These are phyloP conservation scores for Knipowitschia caucasica DNA, from an alignment of 2,797 vertebrate species.

Conservation along the genomic window DNA sequence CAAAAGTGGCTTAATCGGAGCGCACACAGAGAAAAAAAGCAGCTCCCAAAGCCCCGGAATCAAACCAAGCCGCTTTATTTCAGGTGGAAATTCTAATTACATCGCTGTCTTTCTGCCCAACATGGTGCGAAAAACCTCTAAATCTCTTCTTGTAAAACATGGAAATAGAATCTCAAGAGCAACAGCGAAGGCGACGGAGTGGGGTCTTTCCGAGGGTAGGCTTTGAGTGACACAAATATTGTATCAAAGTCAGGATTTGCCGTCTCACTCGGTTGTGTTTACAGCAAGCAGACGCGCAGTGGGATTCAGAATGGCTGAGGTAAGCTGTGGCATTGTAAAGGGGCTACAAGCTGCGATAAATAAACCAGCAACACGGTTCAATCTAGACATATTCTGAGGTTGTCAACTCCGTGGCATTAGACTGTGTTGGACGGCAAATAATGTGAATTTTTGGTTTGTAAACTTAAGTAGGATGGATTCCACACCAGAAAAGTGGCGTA, in stretches of 20 bases:
- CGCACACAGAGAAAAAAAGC: background rate
- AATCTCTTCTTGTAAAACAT: constrained; percentile 31
- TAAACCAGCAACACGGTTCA: background rate
- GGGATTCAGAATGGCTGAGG: constrained; percentile 10
- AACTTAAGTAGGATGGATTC: too few relatives aligned
- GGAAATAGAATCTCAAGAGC: constrained; percentile 30
- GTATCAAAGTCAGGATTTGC: constrained; percentile 35
- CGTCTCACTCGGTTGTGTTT: constrained; percentile 29
- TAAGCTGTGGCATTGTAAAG: constrained; percentile 1
- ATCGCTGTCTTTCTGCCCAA: background rate
- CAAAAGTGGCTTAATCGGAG: too few relatives aligned
- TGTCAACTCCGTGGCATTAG: background rate
- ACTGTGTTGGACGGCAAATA: background rate
- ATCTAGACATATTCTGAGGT: background rate
- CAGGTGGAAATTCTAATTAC: background rate
- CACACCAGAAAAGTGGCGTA: too few relatives aligned
- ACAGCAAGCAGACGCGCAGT: constrained; percentile 18
- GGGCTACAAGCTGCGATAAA: background rate
- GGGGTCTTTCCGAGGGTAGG: constrained; percentile 44
- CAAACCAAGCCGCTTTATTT: background rate
- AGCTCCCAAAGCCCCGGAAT: background rate
- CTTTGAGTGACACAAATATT: constrained; percentile 48
- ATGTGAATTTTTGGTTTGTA: too few relatives aligned
- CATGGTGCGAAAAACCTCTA: background rate
- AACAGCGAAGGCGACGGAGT: constrained; percentile 21